Evolutionary conservation across 2,888 invertebrate species (phyloP), one percentile per base, ranked within the genome.

Genomic region (Chloroclysta siterata): DNA sequence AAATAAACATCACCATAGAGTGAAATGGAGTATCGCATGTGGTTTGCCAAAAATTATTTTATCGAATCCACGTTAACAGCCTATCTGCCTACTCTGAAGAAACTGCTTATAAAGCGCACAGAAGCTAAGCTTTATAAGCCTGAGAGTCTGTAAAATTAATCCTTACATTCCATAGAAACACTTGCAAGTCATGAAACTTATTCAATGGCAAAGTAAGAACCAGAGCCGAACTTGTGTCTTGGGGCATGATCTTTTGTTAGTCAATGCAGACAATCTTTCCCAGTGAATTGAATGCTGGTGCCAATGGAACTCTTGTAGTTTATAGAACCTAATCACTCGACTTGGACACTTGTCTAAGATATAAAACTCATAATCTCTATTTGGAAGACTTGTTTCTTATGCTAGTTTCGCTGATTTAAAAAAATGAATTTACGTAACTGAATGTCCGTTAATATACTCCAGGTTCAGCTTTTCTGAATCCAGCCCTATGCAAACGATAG

Each of bases 401-500:
- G 0, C 22, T 11, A 3, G 17, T 46, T 4, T 47, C 14, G 11
- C 14, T 46, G 6, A 17, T 46, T 3, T 10, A 46, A 46, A 17
- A 17, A 46, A 17, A 7, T n/a, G 2, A 41, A 41, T 44, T 10
- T 44, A 17, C 2, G 10, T 17, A 11, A 17, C 17, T 5, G 4
- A 15, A 46, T 7, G 11, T 44, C 42, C 6, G 1, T 46, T 5
- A 14, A 28, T 2, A 22, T 0, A 5, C 22, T 0, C 5, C 29
- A 5, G 14, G 10, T 48, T 13, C 2, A 15, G 5, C 10, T 53
- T 14, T 33, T 17, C 53, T 54, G 14, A 51, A 61, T 65, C 46
- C 65, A 54, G 15, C 48, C 50, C 17, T 28, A 2, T 70, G 72
- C 58, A 72, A 66, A 66, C 63, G 68, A 72, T 78, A 73, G 73